Conservation (phyloP, 2,113 vertebrate genomes). For the Platysteira castanea region DNA sequence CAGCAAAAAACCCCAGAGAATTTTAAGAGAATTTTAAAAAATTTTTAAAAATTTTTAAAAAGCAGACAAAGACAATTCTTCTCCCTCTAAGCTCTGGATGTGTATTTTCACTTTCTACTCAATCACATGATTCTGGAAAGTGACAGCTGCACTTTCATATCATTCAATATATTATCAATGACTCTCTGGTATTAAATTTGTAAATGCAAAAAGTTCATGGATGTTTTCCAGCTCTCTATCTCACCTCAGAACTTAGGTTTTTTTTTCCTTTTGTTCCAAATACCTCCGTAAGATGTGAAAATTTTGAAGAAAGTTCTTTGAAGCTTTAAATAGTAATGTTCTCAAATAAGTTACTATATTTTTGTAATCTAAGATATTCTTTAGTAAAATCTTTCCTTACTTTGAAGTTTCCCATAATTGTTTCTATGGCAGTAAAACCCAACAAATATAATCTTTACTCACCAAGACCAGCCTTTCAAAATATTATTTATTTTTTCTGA, state of each 20-base stretch:
- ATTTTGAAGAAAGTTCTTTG: neutral
- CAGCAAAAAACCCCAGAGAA: fast-evolving
- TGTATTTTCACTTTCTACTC: neutral
- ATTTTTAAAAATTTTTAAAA: neutral
- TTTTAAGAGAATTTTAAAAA: neutral
- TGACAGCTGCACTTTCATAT: neutral
- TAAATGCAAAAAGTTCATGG: neutral
- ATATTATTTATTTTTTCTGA: conserved; percentile 12
- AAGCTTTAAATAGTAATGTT: neutral
- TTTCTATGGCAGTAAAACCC: neutral
- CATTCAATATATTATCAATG: neutral
- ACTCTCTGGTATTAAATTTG: neutral
- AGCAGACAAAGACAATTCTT: fast-evolving
- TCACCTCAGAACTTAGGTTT: neutral
- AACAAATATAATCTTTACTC: neutral
- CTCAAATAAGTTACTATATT: neutral
- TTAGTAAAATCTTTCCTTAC: neutral
- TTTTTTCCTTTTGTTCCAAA: neutral
- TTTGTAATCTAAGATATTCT: neutral
- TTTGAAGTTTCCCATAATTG: neutral
- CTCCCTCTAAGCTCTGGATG: neutral
- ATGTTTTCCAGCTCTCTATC: neutral
- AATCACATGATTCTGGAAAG: neutral
- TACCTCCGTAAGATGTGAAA: neutral
- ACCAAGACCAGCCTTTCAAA: neutral